Percentiles rank a stretch among this genome's conserved stretches.
These are phyloP conservation scores for Parauchenoglanis punctatus DNA, from an alignment of 2,797 vertebrate species.

Conservation along the genomic window DNA sequence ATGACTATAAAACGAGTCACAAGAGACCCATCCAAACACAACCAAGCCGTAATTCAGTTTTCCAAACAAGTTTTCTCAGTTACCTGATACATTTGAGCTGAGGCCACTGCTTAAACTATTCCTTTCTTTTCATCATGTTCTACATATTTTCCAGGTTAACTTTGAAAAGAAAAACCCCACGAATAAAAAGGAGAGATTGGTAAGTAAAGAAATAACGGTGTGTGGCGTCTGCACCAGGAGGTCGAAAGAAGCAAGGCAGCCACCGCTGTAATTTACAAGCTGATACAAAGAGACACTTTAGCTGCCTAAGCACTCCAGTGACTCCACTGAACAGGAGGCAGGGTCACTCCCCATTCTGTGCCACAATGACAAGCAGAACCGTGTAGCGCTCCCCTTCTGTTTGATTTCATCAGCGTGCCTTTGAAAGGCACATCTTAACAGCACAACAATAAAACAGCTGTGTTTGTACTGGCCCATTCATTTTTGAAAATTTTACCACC, in stretches of 20 bases:
- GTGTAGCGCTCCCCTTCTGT: slow-evolving; percentile 67
- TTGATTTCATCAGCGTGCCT: slow-evolving; percentile 64
- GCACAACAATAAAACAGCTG: slow-evolving; percentile 83
- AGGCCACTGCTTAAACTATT: background rate
- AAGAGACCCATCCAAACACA: background rate
- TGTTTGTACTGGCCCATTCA: slow-evolving; percentile 82
- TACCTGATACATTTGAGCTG: background rate
- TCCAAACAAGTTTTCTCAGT: background rate
- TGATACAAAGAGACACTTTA: slow-evolving; percentile 65
- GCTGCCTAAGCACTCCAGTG: slow-evolving; percentile 57
- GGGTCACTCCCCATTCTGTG: slow-evolving; percentile 55
- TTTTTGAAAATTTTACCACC: slow-evolving; percentile 74
- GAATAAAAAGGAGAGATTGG: background rate
- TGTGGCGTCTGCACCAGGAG: background rate
- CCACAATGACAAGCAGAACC: slow-evolving; percentile 55
- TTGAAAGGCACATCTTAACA: slow-evolving; percentile 79
- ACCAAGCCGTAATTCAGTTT: background rate
- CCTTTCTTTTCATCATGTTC: background rate
- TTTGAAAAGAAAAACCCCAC: background rate
- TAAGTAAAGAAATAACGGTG: background rate
- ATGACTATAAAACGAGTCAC: background rate
- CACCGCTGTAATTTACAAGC: slow-evolving; percentile 58
- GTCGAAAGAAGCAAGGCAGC: slow-evolving; percentile 45
- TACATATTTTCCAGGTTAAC: background rate
- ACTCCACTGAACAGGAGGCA: slow-evolving; percentile 70